These are phyloP conservation scores for Cebus imitator DNA, from an alignment of 2,113 vertebrate species.

Conservation along the genomic window DNA sequence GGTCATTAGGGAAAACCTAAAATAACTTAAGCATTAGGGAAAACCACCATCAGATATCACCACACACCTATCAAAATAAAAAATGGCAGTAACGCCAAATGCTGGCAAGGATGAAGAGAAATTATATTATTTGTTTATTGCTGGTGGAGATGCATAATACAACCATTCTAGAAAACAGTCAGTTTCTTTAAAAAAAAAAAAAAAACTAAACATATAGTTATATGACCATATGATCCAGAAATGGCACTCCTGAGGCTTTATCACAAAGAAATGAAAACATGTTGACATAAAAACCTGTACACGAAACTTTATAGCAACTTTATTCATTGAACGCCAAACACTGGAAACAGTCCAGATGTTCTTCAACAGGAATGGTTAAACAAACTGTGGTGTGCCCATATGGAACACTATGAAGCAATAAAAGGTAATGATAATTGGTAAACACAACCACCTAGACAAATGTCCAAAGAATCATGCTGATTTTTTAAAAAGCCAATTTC, in stretches of 20 bases:
- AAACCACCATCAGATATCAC: neutral
- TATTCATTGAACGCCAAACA: neutral
- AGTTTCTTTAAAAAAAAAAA: neutral
- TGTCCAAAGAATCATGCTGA: neutral
- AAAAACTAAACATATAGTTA: neutral
- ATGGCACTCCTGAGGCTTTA: neutral
- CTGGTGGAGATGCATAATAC: neutral
- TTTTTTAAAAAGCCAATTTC: neutral
- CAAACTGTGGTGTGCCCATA: rapidly evolving
- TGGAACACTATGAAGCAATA: neutral
- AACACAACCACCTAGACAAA: neutral
- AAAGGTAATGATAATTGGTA: neutral
- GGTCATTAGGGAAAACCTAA: neutral
- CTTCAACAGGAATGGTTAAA: neutral
- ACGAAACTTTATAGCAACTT: neutral
- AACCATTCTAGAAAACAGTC: neutral
- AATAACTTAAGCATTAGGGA: no score
- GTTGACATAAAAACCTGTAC: neutral
- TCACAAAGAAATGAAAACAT: neutral
- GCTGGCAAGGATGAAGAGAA: neutral
- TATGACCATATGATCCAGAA: neutral
- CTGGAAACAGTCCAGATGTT: neutral
- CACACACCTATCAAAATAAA: neutral
- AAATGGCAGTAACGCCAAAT: neutral
- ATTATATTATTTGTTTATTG: neutral